Base-by-base conservation (phyloP, 2,113 vertebrate species). In the Tonatia bakeri region DNA sequence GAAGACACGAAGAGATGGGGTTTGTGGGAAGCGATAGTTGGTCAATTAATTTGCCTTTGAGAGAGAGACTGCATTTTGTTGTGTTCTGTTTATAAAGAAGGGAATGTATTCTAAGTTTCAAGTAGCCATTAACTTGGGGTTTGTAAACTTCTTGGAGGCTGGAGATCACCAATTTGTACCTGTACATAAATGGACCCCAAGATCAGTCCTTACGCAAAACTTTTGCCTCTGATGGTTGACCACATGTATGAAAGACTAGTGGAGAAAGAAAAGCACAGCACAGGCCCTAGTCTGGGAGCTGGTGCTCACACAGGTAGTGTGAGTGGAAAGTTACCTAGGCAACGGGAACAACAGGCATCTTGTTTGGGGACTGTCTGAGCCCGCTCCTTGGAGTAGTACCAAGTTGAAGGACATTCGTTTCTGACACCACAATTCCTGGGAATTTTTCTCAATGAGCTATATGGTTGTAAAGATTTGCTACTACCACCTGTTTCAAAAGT, bases 31-130 rank as follows among this genome's bases (percentile, higher is more conserved):
- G 61, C 14, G n/a, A 10, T 16, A 33, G 26, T 22, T 64, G 69
- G 56, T 75, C 24, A 69, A 24, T 87, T 80, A 19, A 8, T 90
- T 52, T 75, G 77, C 40, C 65, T 84, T 73, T 75, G 54, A 91
- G 82, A 73, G 36, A 36, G 56, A 84, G 2, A 9, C 54, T 67
- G 20, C 22, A 3, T 76, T 93, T 56, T 81, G 47, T 75, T 89
- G 50, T 28, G 13, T 72, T 83, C 77, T 91, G 22, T 76, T 87
- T 93, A 56, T 67, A 87, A 87, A 73, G 28, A 82, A 76, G n/a
- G 26, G n/a, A 50, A 15, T 72, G 4, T 64, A 40, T 65, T 77
- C 43, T 47, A 87, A 52, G 64, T 79, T 64, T 83, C 36, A 90
- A 84, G 52, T 45, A 88, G 22, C 65, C 47, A 13, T 84, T 83